Evolutionary conservation across 2,113 vertebrate species (phyloP).

Genomic region (Halcyon malimbica): DNA sequence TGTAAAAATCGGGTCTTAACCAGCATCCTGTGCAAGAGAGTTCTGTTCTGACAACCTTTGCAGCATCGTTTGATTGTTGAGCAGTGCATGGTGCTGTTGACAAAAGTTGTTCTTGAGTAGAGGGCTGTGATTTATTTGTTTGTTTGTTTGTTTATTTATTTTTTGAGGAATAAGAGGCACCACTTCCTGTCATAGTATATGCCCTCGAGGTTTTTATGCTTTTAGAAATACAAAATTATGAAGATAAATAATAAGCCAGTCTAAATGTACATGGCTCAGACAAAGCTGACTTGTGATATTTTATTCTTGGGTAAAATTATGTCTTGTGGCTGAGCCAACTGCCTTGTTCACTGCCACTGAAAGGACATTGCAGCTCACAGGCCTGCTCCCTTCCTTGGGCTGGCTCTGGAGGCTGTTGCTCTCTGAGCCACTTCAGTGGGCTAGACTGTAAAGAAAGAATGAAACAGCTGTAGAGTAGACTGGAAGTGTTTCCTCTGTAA

Average conservation of each 20-base stretch:
- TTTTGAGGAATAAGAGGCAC: not conserved
- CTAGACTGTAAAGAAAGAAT: not conserved
- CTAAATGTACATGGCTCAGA: not conserved
- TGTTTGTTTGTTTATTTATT: no score
- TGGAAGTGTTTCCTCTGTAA: not conserved
- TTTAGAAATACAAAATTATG: not conserved
- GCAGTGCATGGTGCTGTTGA: not conserved
- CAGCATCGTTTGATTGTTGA: not conserved
- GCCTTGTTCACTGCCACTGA: not conserved
- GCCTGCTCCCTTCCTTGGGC: not conserved
- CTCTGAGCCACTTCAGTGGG: not conserved
- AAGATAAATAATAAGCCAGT: not conserved
- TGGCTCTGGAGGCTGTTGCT: accelerated
- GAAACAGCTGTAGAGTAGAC: not conserved
- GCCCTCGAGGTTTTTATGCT: not conserved
- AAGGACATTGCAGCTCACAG: not conserved
- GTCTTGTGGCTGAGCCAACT: not conserved
- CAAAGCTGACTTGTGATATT: not conserved
- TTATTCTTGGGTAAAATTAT: not conserved
- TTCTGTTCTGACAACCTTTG: not conserved
- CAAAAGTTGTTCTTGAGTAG: not conserved
- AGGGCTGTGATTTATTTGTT: not conserved
- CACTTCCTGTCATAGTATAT: not conserved
- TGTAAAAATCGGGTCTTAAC: not conserved
- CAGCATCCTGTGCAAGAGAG: not conserved